phyloP scores from a whole-genome alignment of 2,113 vertebrate genomes.

The Azemiops feae region DNA sequence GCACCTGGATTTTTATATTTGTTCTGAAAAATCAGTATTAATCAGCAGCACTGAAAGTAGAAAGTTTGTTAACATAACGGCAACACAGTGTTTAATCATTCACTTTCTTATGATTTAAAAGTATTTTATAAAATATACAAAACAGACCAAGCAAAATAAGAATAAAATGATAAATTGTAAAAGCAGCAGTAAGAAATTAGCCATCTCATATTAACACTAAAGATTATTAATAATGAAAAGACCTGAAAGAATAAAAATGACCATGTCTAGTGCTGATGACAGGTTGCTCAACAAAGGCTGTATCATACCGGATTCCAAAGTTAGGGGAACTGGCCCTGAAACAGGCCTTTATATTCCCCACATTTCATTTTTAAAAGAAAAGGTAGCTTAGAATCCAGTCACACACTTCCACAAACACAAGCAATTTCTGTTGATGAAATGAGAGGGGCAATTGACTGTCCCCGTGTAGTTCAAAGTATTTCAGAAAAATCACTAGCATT shows the following conservation, averaged over 20 bases:
- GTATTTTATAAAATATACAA: not conserved
- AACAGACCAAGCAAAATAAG: not conserved
- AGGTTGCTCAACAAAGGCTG: not conserved
- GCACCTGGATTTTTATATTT: not conserved
- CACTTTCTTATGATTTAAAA: not conserved
- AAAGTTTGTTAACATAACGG: not conserved
- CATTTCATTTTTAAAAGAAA: not conserved
- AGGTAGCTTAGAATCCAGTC: not conserved
- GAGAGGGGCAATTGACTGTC: not conserved
- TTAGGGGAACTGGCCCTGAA: not conserved
- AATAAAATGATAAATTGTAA: not conserved
- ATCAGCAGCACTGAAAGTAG: not conserved
- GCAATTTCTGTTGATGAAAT: not conserved
- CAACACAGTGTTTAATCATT: not conserved
- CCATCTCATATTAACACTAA: not conserved
- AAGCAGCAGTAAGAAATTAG: not conserved
- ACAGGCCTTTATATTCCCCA: not conserved
- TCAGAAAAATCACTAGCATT: not conserved
- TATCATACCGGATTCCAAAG: not conserved
- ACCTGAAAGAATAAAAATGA: not conserved
- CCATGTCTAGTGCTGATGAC: not conserved
- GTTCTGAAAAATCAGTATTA: conserved; percentile 9
- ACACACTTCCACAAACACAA: not conserved
- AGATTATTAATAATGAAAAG: not conserved
- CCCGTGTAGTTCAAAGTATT: not conserved